Evolutionary conservation across 2,113 vertebrate species (phyloP), one percentile per base, ranked within the genome.

Genomic region (Zosterops pallidus): DNA sequence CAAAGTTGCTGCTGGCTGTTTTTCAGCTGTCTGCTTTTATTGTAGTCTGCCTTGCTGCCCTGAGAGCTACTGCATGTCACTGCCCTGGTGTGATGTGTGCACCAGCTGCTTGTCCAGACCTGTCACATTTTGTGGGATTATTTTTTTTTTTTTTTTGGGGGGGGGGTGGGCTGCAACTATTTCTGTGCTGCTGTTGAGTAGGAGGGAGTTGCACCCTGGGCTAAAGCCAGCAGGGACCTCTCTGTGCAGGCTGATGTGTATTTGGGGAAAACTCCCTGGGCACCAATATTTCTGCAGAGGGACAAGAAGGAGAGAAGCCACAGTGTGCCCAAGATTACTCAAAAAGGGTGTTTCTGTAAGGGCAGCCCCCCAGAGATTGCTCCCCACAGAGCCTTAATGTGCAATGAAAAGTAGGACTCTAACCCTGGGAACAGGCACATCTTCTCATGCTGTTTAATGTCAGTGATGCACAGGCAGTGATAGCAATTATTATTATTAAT

Each of bases 11-110:
- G 22, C 67, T 1, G 53, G 71, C 75, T 92, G 63, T 85, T 95
- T 95, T 93, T 77, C 79, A 93, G 76, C 83, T 88, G 88, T 76
- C 92, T 92, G 57, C 50, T 90, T 83, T 88, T 83, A 49, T 87
- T 92, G 95, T 19, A 63, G 41, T 57, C 75, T 53, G 37, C 37
- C 56, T 47, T 57, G 59, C 37, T 93, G 94, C 91, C 68, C 88
- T 53, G 71, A 46, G 88, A 88, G 85, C 59, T 67, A 0, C 69
- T 88, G 18, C 23, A 2, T 33, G 41, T 80, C 68, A 50, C 1
- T 2, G 81, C 81, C 80, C 53, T 2, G 5, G 35, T 29, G 47
- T 35, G 67, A 62, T 77, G 59, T 39, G 76, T 52, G 79, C 76
- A 69, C 86, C 94, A 90, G 92, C 96, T 80, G 79, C 83, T 77